These are phyloP conservation scores for Leptinotarsa juncta DNA, from an alignment of 2,888 invertebrate species.

Conservation along the genomic window DNA sequence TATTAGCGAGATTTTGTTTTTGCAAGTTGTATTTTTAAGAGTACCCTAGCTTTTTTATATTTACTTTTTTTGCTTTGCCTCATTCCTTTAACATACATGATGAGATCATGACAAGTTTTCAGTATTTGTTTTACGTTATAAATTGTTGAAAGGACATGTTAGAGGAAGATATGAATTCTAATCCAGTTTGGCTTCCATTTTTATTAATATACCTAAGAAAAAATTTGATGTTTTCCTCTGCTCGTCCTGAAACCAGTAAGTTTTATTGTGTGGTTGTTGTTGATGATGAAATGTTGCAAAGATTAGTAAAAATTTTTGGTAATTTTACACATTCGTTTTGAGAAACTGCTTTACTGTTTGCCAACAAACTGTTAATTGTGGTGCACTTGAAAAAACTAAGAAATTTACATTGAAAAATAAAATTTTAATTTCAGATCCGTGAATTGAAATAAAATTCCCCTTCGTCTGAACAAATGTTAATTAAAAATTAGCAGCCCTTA, in stretches of 20 bases:
- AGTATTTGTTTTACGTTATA: constrained; percentile 44
- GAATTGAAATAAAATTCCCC: too few relatives aligned
- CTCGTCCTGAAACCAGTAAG: constrained; percentile 48
- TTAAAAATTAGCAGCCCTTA: too few relatives aligned
- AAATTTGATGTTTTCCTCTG: constrained; percentile 51
- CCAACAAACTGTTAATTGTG: constrained; percentile 31
- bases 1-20: constrained; percentile 52
- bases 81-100: constrained; percentile 45
- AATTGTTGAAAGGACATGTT: constrained; percentile 47
- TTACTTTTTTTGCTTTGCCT: constrained; percentile 43
- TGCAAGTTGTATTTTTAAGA: constrained; percentile 37
- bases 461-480: too few relatives aligned
- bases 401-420: too few relatives aligned
- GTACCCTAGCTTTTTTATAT: constrained; percentile 42
- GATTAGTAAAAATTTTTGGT: constrained; percentile 45
- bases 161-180: constrained; percentile 53
- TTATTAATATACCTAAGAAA: constrained; percentile 51
- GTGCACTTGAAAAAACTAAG: not conserved
- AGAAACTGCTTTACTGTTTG: constrained; percentile 48
- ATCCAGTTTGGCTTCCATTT: constrained; percentile 62
- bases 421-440: too few relatives aligned
- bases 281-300: constrained; percentile 52
- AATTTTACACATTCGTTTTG: constrained; percentile 51
- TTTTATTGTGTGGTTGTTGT: constrained; percentile 58
- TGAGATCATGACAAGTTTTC: constrained; percentile 53